Base-by-base conservation (phyloP, 2,888 invertebrate genomes). In the Melipona beecheii region DNA sequence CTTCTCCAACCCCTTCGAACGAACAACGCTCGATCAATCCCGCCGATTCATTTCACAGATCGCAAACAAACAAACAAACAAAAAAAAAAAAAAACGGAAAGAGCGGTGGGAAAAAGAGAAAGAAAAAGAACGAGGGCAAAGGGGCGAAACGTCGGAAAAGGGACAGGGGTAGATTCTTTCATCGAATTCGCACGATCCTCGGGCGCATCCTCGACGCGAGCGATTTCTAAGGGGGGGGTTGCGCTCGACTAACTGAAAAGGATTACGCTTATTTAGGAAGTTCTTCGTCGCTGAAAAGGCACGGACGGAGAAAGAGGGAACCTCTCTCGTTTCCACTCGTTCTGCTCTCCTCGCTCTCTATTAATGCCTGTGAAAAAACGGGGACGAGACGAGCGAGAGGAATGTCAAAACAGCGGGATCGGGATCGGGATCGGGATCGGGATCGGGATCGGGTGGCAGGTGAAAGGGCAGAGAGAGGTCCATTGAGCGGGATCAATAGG, bases 391-490 rank as follows among this genome's bases (percentile, higher is more conserved):
- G 31, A 36, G 85, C 79, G 87, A 83, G 84, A 86, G 86, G 78
- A 84, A 92, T 88, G 92, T 92, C 92, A 92, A 91, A 92, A 92
- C 90, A 92, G 75, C 81, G 86, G 86, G 77, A 87, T 85, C 86
- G 81, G 36, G 36, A 36, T 36, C 36, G 36, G 43, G 43, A 43
- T 43, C 43, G 43, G 43, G 74, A 43, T 43, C 9, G 36, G 36
- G 36, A 43, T 43, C 36, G 36, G 11, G 43, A 43, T 43, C 43
- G 43, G 43, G 74, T 88, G 87, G 87, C 88, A 90, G 78, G 87
- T 85, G 82, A 91, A 90, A 91, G 85, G 90, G 83, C 86, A 85
- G 66, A 62, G 86, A 80, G 43, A 43, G 43, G 84, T 88, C 88
- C 85, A 90, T 91, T 90, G 89, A 91, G 85, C 81, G 83, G 84